These are phyloP conservation scores for Epinephelus cyanopodus DNA, from an alignment of 2,113 vertebrate genomes.

Conservation along the genomic window DNA sequence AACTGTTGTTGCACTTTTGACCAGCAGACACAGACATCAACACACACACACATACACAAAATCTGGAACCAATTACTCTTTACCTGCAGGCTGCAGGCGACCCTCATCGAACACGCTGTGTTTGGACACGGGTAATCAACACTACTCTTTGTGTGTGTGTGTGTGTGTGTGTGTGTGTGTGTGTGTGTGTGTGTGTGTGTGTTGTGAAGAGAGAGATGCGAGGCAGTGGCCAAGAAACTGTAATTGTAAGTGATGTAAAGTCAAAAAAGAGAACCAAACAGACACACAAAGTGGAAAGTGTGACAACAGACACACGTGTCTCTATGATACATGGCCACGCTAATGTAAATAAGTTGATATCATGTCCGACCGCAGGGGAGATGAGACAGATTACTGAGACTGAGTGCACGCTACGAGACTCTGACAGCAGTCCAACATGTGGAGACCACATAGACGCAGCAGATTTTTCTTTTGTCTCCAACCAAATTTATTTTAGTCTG, in stretches of 20 bases:
- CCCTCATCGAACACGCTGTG: conserved; percentile 53
- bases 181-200: conserved; percentile 16
- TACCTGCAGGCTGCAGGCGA: conserved; percentile 72
- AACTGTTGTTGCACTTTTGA: conserved; percentile 41
- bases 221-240: conserved; percentile 7
- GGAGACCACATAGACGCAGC: not conserved
- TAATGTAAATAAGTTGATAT: conserved; percentile 33
- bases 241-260: conserved; percentile 29
- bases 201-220: not conserved
- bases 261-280: no score
- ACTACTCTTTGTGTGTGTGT: conserved; percentile 36
- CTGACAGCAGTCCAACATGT: conserved; percentile 12
- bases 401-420: not conserved
- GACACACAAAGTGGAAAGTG: conserved; percentile 5
- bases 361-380: conserved; percentile 23
- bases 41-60: conserved; percentile 11
- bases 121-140: conserved; percentile 75
- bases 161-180: conserved; percentile 5
- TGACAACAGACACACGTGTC: conserved; percentile 27
- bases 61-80: conserved; percentile 81
- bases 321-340: not conserved
- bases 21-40: conserved; percentile 12
- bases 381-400: conserved; percentile 24
- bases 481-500: conserved; percentile 11
- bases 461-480: not conserved